phyloP scores from a whole-genome alignment of 2,888 invertebrate genomes.

The Chaetogeoica ovagalla region DNA sequence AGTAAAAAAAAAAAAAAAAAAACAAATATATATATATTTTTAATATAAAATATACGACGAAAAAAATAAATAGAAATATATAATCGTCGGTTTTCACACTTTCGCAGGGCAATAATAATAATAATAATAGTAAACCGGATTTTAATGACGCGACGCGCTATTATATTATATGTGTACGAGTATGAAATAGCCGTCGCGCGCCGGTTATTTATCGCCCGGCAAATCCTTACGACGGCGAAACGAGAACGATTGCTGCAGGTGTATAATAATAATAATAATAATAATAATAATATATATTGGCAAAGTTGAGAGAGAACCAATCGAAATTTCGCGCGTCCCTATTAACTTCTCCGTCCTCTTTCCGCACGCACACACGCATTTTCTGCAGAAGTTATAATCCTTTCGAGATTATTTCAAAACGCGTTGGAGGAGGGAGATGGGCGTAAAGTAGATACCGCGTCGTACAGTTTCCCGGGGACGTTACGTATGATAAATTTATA shows the following conservation, averaged over 20 bases:
- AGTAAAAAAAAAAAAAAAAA: no score
- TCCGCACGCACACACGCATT: background rate
- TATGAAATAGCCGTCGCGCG: background rate
- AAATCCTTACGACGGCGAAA: slow-evolving; percentile 14
- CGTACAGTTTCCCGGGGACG: no score
- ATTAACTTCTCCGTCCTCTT: no score
- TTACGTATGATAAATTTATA: slow-evolving; percentile 50
- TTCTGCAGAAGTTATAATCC: slow-evolving; percentile 48
- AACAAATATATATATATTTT: no score
- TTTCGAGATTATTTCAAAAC: slow-evolving; percentile 44
- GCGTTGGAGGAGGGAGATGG: background rate
- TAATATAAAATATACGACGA: no score
- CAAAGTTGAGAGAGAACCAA: slow-evolving; percentile 33
- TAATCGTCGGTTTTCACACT: background rate
- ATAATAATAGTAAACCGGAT: no score
- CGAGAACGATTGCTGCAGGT: no score
- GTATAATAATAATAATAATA: no score
- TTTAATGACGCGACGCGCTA: no score
- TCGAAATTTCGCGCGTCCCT: slow-evolving; percentile 6
- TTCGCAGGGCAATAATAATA: background rate
- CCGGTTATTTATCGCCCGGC: slow-evolving; percentile 22
- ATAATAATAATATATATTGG: slow-evolving; percentile 7
- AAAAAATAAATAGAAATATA: no score
- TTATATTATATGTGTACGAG: no score
- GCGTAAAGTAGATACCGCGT: background rate